Conservation (phyloP, 2,113 vertebrate genomes). For the Thomomys bottae region DNA sequence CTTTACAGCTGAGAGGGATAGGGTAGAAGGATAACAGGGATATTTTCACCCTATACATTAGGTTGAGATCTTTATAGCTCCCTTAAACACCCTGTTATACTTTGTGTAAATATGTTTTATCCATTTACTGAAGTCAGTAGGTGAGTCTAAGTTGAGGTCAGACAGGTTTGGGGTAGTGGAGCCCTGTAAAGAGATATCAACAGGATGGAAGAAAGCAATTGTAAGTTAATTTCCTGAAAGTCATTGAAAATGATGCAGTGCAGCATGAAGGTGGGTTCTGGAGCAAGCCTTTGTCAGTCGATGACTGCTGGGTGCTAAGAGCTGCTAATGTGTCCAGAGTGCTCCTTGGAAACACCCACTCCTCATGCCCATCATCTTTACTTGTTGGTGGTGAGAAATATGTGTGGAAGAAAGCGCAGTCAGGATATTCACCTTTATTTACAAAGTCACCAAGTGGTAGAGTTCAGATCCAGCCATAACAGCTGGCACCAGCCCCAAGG, state of each 20-base stretch:
- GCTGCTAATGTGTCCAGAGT: not conserved
- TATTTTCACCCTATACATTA: slow-evolving; percentile 9
- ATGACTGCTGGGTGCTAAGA: not conserved
- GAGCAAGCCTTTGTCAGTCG: not conserved
- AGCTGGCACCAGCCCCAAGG: not conserved
- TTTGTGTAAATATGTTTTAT: slow-evolving; percentile 21
- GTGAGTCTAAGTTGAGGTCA: not conserved
- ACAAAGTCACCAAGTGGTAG: slow-evolving; percentile 50
- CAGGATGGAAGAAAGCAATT: slow-evolving; percentile 23
- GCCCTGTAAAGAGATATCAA: not conserved
- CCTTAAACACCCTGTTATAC: not conserved
- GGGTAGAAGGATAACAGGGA: not conserved
- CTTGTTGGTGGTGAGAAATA: slow-evolving; percentile 10
- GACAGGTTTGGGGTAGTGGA: not conserved
- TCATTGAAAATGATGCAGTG: not conserved
- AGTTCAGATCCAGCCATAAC: not conserved
- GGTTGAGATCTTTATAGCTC: not conserved
- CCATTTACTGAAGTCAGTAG: not conserved
- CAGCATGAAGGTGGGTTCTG: slow-evolving; percentile 20
- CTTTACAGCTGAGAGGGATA: not conserved
- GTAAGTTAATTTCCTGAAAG: slow-evolving; percentile 54
- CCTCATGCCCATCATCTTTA: not conserved
- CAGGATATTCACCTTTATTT: slow-evolving; percentile 47
- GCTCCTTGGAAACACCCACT: not conserved
- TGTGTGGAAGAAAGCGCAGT: slow-evolving; percentile 37